Conservation (phyloP, 2,888 invertebrate genomes). For the Zeuzera pyrina region DNA sequence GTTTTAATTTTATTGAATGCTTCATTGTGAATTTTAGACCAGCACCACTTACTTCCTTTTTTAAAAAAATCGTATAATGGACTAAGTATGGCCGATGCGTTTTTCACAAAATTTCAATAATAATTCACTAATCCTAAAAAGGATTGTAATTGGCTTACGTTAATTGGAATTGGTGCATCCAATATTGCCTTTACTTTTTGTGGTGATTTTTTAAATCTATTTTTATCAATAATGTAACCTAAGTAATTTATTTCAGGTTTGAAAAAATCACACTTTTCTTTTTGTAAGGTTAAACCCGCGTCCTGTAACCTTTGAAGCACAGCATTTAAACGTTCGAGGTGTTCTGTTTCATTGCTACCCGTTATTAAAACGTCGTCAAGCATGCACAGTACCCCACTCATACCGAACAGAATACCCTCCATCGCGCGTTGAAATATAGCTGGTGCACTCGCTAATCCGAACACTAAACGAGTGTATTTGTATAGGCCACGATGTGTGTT, state of each 20-base stretch:
- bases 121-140: no score
- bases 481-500: no score
- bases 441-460: slow-evolving; percentile 14
- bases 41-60: slow-evolving; percentile 2
- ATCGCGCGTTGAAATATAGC: slow-evolving; percentile 18
- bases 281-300: no score
- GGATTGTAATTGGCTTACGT: slow-evolving; percentile 2
- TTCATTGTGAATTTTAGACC: slow-evolving; percentile 3
- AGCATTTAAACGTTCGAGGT: no score
- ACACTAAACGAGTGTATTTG: no score
- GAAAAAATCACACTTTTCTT: no score
- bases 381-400: slow-evolving; percentile 15
- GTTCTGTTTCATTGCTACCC: no score
- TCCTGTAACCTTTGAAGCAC: no score
- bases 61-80: slow-evolving; percentile 6
- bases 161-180: slow-evolving; percentile 1
- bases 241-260: slow-evolving; percentile 3
- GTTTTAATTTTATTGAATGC: slow-evolving; percentile 2
- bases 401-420: slow-evolving; percentile 16
- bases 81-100: no score
- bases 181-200: slow-evolving; percentile 8
- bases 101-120: no score
- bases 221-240: slow-evolving; percentile 6
- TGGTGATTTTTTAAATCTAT: slow-evolving; percentile 3
- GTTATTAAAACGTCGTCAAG: no score